Evolutionary conservation across 2,113 vertebrate genomes (phyloP), one percentile per base, ranked within the genome.

Genomic region (Thunnus thynnus): DNA sequence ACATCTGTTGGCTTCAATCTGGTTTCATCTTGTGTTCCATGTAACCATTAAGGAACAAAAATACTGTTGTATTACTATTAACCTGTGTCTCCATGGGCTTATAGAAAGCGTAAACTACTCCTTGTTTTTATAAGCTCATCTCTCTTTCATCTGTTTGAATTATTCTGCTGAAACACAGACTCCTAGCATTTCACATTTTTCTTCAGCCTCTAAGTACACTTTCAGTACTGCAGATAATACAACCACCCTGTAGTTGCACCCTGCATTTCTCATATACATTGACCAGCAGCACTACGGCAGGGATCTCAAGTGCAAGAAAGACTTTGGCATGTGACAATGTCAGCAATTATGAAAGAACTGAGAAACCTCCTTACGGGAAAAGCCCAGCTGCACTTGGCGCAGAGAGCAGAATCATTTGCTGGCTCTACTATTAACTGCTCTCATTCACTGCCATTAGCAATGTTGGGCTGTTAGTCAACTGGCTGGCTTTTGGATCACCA

Each of bases 381-480:
- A 54, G 71, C 64, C 36, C 10, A 20, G 44, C 36, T 79, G 52
- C 76, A 48, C 48, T 17, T 30, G 7, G 61, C 20, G 61, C 64
- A 69, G 14, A 71, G 50, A 62, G 44, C 62, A 74, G 47, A 84
- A 85, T 62, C 62, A 66, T 74, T 68, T 72, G 58, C 57, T 80
- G 72, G 75, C 77, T 66, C 66, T 66, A 82, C 83, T 63, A 74
- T 69, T 71, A 82, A 87, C 69, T 79, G 72, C 56, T 83, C 78
- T 78, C 71, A 83, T 65, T 86, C 86, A 58, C 62, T 54, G 72
- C 61, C 47, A 50, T 85, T 72, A 56, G 60, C 72, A 66, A 75
- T 62, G 80, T 27, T 67, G 75, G 85, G 78, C 86, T 68, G 73
- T 78, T 80, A 41, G 76, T 89, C 86, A 90, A 88, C 87, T 81